Evolutionary conservation across 2,113 vertebrate species (phyloP), one percentile per base, ranked within the genome.

Genomic region (Chamaea fasciata): DNA sequence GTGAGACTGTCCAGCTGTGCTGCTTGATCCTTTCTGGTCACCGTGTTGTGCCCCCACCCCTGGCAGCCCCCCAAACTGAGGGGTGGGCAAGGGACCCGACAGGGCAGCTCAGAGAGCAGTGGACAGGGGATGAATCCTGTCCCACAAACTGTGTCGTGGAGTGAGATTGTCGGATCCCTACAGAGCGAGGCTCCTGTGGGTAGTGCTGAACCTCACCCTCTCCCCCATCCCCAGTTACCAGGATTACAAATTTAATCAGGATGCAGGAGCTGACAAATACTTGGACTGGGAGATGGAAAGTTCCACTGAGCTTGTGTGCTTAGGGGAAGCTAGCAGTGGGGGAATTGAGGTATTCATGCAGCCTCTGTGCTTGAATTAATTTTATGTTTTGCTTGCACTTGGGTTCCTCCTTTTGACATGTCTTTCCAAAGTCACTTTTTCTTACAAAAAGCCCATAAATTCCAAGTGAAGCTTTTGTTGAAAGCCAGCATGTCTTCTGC

Each of bases 241-340:
- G 94, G 90, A 92, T 89, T 83, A 68, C 74, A 94, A 95, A 95
- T 97, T 92, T 97, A 96, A 96, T 96, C 92, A 95, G 94, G 95
- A 80, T 96, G 89, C 95, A 97, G 96, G 92, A 97, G 91, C 83
- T 93, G 93, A 94, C 94, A 97, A 97, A 77, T 90, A 95, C 85
- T 96, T 97, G 97, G 97, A 95, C 50, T 79, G 92, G 82, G 77
- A 15, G 59, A 57, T 98, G 97, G 97, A 97, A 98, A 97, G 95
- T 97, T 98, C 95, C 91, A 85, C 83, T 92, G 94, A 95, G 92
- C 94, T 96, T 3, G 7, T 93, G 91, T 89, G 89, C 85, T 95
- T 65, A 81, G 87, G 87, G 82, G 65, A 80, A 88, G 55, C 53
- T 6, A 41, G 50, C 82, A 37, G 26, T 46, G 77, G 90, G 41